Conservation (phyloP, 2,797 vertebrate genomes). For the Eidolon dupreanum region DNA sequence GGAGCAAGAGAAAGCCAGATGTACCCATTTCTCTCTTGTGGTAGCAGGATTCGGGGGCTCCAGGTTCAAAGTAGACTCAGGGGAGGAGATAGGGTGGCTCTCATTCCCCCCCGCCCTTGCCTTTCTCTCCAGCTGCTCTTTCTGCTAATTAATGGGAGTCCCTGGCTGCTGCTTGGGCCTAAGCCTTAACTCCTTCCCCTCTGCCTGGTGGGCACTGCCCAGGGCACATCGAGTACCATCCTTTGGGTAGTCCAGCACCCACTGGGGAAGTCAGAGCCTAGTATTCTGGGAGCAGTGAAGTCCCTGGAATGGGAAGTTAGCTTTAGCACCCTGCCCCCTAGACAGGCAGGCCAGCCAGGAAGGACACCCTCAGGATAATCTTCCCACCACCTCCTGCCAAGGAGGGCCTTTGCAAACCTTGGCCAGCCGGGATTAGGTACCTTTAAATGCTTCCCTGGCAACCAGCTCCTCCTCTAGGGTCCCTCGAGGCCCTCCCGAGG, state of each 20-base stretch:
- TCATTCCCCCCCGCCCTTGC: fast-evolving
- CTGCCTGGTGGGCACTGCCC: neutral
- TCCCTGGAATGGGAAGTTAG: constrained; percentile 43
- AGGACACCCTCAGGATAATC: constrained; percentile 15
- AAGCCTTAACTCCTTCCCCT: constrained; percentile 70
- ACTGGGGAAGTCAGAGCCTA: neutral
- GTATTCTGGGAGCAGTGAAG: neutral
- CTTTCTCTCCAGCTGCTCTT: constrained; percentile 58
- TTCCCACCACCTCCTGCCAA: constrained; percentile 27
- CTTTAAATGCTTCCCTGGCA: constrained; percentile 80
- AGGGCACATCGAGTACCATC: neutral
- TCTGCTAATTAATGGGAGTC: constrained; percentile 51
- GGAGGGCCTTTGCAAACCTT: constrained; percentile 31
- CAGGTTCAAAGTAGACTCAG: neutral
- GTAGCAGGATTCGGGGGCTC: neutral
- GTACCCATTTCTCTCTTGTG: constrained; percentile 22
- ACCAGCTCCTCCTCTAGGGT: constrained; percentile 63
- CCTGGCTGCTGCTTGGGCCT: neutral
- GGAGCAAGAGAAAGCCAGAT: constrained; percentile 8
- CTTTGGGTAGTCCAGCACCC: neutral
- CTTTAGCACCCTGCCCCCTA: neutral
- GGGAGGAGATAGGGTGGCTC: neutral
- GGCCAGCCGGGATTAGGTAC: constrained; percentile 55
- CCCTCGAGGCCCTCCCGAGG: constrained; percentile 39
- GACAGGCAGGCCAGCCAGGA: constrained; percentile 3